Percentiles rank a stretch among this genome's conserved stretches.
Evolutionary conservation across 2,888 invertebrate genomes (phyloP).

Genomic region (Dryocosmus kuriphilus): DNA sequence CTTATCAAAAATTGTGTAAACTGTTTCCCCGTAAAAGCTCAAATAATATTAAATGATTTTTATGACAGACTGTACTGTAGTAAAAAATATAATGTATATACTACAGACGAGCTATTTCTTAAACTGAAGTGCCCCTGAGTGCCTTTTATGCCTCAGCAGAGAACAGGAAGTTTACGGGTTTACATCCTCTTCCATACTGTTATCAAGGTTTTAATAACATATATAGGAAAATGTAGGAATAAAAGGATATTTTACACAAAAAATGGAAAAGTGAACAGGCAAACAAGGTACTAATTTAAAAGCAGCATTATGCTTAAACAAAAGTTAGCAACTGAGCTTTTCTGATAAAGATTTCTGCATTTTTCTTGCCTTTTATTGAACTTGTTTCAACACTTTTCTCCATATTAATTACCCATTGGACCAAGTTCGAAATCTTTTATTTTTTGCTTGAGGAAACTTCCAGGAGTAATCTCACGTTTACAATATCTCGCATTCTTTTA

Average conservation of each 20-base stretch:
- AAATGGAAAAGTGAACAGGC: not conserved
- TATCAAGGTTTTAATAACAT: slow-evolving; percentile 6
- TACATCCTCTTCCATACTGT: slow-evolving; percentile 13
- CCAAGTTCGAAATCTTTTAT: not conserved
- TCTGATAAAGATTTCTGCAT: not conserved
- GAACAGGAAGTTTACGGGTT: slow-evolving; percentile 15
- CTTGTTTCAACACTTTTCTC: not conserved
- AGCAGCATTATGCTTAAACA: not conserved
- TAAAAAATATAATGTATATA: too few relatives aligned
- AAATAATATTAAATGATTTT: too few relatives aligned
- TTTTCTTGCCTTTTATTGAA: not conserved
- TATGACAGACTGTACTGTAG: too few relatives aligned
- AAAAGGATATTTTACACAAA: not conserved
- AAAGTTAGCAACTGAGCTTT: not conserved
- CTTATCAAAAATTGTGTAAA: too few relatives aligned
- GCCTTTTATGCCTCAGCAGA: slow-evolving; percentile 22
- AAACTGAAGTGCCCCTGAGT: slow-evolving; percentile 6
- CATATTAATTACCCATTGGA: slow-evolving; percentile 28
- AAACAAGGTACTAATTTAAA: not conserved
- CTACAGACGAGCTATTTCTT: not conserved
- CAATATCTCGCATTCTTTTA: slow-evolving; percentile 10
- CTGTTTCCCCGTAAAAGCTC: too few relatives aligned
- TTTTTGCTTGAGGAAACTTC: not conserved
- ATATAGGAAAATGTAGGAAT: not conserved
- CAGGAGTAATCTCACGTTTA: slow-evolving; percentile 9